Base-by-base conservation (phyloP, 1,140 invertebrate genomes). In the Leptopilina clavipes region DNA sequence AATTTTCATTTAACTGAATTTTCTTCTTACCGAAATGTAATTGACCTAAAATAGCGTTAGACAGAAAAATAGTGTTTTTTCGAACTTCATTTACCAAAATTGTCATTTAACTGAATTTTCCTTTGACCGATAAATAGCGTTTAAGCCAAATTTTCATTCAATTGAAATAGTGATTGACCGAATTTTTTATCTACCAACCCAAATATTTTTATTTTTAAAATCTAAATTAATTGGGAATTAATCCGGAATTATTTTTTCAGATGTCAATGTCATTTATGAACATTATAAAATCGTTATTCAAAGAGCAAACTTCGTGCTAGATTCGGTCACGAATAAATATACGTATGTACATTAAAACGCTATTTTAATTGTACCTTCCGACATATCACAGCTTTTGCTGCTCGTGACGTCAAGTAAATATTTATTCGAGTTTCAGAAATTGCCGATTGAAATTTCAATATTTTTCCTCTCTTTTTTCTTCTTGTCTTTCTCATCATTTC, bases 311-410 rank as follows among this genome's bases (percentile, higher is more conserved):
- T 54, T n/a, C 52, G 8, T 1, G 19, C 52, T 54, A 54, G 52
- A 54, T 54, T 54, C 8, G 18, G 19, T 54, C 7, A 11, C n/a
- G 8, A 19, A 40, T 40, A 40, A 3, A 40, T 40, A 40, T 40
- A 40, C 9, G 37, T 9, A 40, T 40, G n/a, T n/a, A 40, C 6
- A 17, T 54, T 17, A 54, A 54, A 18, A 54, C 52, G 17, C 18
- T 54, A 54, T 54, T 54, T 54, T 54, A 54, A 54, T 54, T 54
- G 52, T 54, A 52, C 14, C 48, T 52, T 52, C n/a, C 52, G 52
- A 54, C 17, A 54, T 54, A 54, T 54, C 17, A 19, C 52, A 54
- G 52, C 2, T 40, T 54, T 19, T 54, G 18, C 52, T 40, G 18
- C 52, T 40, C 37, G 8, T 54, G 52, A 54, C 52, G 52, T 54